phyloP scores from a whole-genome alignment of 2,797 vertebrate genomes.

The Cirrhinus molitorella region DNA sequence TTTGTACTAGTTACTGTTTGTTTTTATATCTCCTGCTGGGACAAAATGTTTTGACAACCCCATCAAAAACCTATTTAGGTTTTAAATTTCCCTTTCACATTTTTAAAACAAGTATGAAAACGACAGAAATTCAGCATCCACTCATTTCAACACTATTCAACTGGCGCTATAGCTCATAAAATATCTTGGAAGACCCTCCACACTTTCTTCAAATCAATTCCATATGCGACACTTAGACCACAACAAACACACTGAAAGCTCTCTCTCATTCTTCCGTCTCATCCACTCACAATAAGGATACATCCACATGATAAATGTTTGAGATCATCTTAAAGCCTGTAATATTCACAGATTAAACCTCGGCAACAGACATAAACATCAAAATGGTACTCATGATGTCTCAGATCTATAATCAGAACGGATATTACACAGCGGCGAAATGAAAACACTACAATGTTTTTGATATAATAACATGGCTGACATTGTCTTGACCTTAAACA shows the following conservation, averaged over 20 bases:
- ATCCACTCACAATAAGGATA: conserved; percentile 39
- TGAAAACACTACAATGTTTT: conserved; percentile 14
- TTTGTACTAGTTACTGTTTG: conserved; percentile 20
- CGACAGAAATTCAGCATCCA: conserved; percentile 46
- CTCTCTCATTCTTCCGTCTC: conserved; percentile 48
- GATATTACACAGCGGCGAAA: conserved; percentile 5
- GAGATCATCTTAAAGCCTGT: neutral
- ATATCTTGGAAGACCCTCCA: conserved; percentile 68
- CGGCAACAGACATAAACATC: neutral
- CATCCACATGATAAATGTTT: neutral
- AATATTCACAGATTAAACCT: neutral
- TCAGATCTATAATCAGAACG: conserved; percentile 12
- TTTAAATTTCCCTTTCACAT: conserved; percentile 29
- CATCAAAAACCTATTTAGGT: conserved; percentile 12
- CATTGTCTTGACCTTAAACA: conserved; percentile 25
- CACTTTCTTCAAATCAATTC: conserved; percentile 74
- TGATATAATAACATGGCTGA: conserved; percentile 22
- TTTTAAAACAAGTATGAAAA: conserved; percentile 54
- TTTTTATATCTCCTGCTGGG: conserved; percentile 29
- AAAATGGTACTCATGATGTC: neutral
- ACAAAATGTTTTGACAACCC: conserved; percentile 35
- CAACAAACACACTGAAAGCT: conserved; percentile 64
- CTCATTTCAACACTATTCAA: conserved; percentile 43
- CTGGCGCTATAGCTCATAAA: conserved; percentile 67
- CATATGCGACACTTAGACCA: conserved; percentile 74